These are phyloP conservation scores for Acleris emargana DNA, from an alignment of 2,888 invertebrate genomes.

Conservation along the genomic window DNA sequence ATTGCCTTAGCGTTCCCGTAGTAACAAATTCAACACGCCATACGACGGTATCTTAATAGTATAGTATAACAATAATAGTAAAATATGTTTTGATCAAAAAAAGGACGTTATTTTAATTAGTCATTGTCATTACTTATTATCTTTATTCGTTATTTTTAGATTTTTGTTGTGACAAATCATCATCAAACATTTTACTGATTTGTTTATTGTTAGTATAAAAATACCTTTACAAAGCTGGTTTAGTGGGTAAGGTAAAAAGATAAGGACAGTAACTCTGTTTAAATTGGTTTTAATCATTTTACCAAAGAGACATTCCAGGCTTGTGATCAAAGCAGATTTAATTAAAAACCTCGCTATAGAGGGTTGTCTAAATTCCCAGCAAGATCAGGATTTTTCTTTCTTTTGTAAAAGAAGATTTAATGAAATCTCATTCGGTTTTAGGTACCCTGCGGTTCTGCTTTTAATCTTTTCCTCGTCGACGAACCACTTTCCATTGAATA, in stretches of 20 bases:
- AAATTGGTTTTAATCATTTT: constrained; percentile 72
- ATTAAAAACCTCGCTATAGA: constrained; percentile 79
- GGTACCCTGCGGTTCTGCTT: constrained; percentile 42
- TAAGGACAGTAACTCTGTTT: constrained; percentile 61
- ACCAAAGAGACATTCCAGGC: constrained; percentile 72
- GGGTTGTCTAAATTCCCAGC: constrained; percentile 75
- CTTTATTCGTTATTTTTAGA: too few relatives aligned
- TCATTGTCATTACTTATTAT: too few relatives aligned
- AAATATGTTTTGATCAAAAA: background rate
- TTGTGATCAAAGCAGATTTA: constrained; percentile 78
- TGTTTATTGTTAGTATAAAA: background rate
- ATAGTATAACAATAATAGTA: constrained; percentile 38
- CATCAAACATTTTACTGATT: background rate
- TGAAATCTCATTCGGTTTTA: constrained; percentile 65
- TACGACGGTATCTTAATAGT: constrained; percentile 38
- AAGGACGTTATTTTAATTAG: too few relatives aligned
- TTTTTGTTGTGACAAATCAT: background rate
- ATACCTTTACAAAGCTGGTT: constrained; percentile 32
- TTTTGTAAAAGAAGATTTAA: constrained; percentile 64
- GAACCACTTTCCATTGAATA: constrained; percentile 31
- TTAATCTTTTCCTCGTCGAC: constrained; percentile 35
- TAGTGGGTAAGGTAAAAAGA: constrained; percentile 50
- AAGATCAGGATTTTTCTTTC: constrained; percentile 62
- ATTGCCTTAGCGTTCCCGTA: constrained; percentile 64
- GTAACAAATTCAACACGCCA: constrained; percentile 57